phyloP scores from a whole-genome alignment of 92 coral and sea anemone genomes.

The Actinernus sp. region DNA sequence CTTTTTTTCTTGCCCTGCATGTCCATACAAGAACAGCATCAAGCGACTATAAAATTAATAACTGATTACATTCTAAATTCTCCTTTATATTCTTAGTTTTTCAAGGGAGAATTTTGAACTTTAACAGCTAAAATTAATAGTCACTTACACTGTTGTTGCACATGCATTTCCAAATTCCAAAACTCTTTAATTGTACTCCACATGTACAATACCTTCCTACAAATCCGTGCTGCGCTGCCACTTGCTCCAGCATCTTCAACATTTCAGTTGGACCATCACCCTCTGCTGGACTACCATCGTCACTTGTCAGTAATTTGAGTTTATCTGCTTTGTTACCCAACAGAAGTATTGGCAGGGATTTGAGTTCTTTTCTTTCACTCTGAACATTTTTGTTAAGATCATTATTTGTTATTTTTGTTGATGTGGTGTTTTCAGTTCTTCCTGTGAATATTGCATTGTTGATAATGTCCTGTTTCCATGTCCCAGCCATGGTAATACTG shows the following conservation, averaged over 20 bases:
- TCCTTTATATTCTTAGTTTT: no score
- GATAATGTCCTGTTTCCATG: constrained; percentile 98
- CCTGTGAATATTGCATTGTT: constrained; percentile 90
- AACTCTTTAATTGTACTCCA: no score
- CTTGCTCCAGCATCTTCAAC: constrained; percentile 75
- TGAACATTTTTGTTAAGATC: not conserved
- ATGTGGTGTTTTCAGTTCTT: constrained; percentile 33
- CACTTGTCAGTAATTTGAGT: constrained; percentile 67
- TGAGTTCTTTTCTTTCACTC: constrained; percentile 24
- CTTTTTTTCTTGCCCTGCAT: no score
- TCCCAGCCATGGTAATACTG: constrained; percentile 96
- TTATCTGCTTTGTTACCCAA: constrained; percentile 96
- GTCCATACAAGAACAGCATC: no score
- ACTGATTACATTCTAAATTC: no score
- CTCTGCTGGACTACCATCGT: constrained; percentile 36
- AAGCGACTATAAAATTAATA: no score
- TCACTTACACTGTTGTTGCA: no score
- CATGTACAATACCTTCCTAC: constrained; percentile 79
- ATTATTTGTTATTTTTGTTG: not conserved
- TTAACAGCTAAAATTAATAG: no score
- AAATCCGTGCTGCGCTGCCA: constrained; percentile 90
- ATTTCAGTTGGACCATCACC: constrained; percentile 50
- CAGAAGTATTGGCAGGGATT: constrained; percentile 80
- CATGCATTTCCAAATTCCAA: no score
- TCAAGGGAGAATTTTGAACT: no score